phyloP scores from a whole-genome alignment of 2,797 vertebrate species.

The Paedocypris micromegethes region DNA sequence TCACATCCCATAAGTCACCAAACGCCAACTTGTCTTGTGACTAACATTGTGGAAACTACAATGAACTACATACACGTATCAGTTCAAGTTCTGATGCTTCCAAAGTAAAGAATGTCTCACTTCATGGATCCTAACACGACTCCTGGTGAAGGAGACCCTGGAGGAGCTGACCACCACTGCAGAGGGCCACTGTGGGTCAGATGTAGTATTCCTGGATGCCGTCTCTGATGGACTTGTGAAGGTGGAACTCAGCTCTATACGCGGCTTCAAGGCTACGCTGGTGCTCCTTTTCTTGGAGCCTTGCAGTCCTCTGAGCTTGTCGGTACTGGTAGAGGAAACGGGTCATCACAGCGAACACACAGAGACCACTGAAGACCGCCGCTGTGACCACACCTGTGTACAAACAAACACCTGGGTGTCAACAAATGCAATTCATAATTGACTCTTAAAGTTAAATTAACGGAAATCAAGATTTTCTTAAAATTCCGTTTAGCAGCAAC shows the following conservation, averaged over 20 bases:
- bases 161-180: conserved; percentile 27
- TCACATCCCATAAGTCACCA: conserved; percentile 35
- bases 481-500: too few relatives aligned
- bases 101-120: conserved; percentile 22
- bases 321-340: conserved; percentile 80
- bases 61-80: conserved; percentile 50
- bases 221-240: conserved; percentile 45
- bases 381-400: conserved; percentile 76
- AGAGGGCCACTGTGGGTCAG: conserved; percentile 31
- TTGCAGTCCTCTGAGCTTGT: conserved; percentile 65
- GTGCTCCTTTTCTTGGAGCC: conserved; percentile 73
- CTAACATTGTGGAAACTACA: conserved; percentile 41
- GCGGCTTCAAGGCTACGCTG: conserved; percentile 48
- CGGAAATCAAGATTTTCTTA: too few relatives aligned
- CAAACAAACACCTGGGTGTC: neutral
- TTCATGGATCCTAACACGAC: conserved; percentile 21
- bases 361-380: conserved; percentile 78
- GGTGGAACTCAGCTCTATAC: conserved; percentile 48
- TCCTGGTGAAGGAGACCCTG: conserved; percentile 39
- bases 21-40: conserved; percentile 33
- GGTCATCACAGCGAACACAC: conserved; percentile 72
- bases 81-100: conserved; percentile 27
- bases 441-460: too few relatives aligned
- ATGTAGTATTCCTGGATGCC: conserved; percentile 52
- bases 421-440: too few relatives aligned